Evolutionary conservation across 2,797 vertebrate species (phyloP), one percentile per base, ranked within the genome.

Genomic region (Pteropus rufus): DNA sequence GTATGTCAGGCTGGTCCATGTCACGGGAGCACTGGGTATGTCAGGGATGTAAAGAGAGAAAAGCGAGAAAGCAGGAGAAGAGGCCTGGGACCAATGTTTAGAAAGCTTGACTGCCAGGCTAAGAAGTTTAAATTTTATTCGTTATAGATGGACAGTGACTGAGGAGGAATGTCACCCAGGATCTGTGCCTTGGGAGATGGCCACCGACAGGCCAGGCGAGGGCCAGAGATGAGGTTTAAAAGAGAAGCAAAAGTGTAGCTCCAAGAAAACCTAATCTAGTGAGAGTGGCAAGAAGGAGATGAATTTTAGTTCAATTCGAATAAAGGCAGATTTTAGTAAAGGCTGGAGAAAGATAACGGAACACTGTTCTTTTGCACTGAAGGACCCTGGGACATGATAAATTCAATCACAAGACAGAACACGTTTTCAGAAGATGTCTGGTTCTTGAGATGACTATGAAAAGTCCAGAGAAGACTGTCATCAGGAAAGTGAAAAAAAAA

Each of bases 11-110:
- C 44, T 41, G 1, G 7, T 67, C 31, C 10, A 5, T 1, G 34
- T 11, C 1, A 0, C 31, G 44, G 19, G 39, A 56, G 24, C 34
- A 29, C 4, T 34, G 39, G 4, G 0, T 14, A 15, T 0, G 4
- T n/a, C 56, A 65, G 15, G 2, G 24, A 18, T 11, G 1, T 6
- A 41, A 23, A 65, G 29, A 19, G 2, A 72, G 31, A 75, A n/a
- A 10, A 62, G 5, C 8, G 4, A 65, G 19, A 36, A 70, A 18
- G 34, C 1, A 14, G 2, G 64, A 87, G 31, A 21, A 16, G 21
- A 3, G 49, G 31, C 34, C 64, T 67, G n/a, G 29, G 54, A 58
- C 4, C 11, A 11, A 6, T 6, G 52, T 65, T 64, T 15, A 54
- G 62, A 85, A 89, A 67, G n/a, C 15, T 73, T 56, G 34, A n/a